phyloP scores from a whole-genome alignment of 2,113 vertebrate genomes.

The Pampusana beccarii region DNA sequence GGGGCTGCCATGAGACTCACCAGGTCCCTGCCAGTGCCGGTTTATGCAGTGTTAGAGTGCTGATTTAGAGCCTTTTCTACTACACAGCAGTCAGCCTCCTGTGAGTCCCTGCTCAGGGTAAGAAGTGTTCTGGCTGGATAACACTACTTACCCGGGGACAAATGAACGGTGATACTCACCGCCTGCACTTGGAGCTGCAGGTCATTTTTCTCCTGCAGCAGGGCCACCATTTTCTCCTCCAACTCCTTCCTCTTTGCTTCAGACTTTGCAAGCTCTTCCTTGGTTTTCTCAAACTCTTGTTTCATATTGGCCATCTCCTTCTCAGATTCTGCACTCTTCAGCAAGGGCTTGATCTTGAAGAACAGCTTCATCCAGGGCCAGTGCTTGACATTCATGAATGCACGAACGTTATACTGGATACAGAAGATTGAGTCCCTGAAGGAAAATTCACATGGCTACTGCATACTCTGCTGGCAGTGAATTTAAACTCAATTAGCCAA shows the following conservation, averaged over 20 bases:
- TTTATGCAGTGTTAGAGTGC: background rate
- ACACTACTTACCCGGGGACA: background rate
- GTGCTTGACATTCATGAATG: slow-evolving; percentile 88
- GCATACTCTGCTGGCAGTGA: background rate
- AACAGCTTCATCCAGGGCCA: slow-evolving; percentile 84
- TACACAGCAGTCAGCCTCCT: background rate
- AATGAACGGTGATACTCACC: slow-evolving; percentile 51
- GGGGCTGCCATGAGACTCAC: background rate
- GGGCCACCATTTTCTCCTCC: slow-evolving; percentile 84
- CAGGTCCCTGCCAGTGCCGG: background rate
- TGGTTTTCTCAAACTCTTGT: slow-evolving; percentile 78
- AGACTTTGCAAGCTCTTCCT: slow-evolving; percentile 78
- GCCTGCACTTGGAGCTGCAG: slow-evolving; percentile 86
- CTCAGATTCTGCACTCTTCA: slow-evolving; percentile 83
- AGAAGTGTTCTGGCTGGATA: background rate
- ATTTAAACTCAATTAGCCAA: background rate
- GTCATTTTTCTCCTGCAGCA: slow-evolving; percentile 86
- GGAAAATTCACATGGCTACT: background rate
- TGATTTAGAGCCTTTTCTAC: background rate
- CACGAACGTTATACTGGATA: slow-evolving; percentile 85
- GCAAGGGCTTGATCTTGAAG: slow-evolving; percentile 87
- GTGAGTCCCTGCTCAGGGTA: background rate
- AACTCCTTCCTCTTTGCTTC: slow-evolving; percentile 80
- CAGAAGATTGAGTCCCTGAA: slow-evolving; percentile 82
- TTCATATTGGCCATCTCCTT: slow-evolving; percentile 88